A percentile compares a stretch with the other conserved stretches of the same genome.
Evolutionary conservation across 2,113 vertebrate genomes (phyloP).

Genomic region (Oreochromis aureus): DNA sequence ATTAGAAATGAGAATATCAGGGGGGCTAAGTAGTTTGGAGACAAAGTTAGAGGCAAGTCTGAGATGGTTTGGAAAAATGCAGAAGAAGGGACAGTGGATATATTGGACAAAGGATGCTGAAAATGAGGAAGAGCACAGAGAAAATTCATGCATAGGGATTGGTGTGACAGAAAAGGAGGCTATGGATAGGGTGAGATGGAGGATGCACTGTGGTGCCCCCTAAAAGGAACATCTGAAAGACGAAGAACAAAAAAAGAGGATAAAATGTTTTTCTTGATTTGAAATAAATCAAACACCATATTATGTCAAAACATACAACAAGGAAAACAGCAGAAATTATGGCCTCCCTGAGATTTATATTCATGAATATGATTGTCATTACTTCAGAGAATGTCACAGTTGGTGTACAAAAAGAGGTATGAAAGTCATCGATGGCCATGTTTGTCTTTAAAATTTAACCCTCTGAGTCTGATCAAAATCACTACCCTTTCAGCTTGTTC

Average conservation of each 20-base stretch:
- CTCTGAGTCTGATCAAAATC: too few species aligned
- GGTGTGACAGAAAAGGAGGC: not conserved
- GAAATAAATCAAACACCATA: not conserved
- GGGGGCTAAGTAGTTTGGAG: not conserved
- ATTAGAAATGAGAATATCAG: not conserved
- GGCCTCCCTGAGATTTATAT: not conserved
- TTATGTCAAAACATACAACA: not conserved
- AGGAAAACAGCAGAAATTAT: not conserved
- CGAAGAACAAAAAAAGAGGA: not conserved
- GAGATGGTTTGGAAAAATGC: not conserved
- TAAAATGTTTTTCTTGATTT: not conserved
- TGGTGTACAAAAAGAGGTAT: not conserved
- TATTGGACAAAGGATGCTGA: not conserved
- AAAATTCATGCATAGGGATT: not conserved
- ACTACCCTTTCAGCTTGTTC: too few species aligned
- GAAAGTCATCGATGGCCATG: not conserved
- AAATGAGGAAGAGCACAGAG: not conserved
- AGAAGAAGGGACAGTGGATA: not conserved
- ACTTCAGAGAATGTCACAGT: not conserved
- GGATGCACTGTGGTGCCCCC: not conserved
- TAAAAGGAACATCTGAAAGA: fast-evolving
- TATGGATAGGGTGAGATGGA: not conserved
- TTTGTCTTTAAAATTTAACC: not conserved
- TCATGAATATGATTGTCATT: not conserved
- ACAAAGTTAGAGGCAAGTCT: not conserved